Evolutionary conservation across 2,113 vertebrate species (phyloP).

Genomic region (Himantopus leucocephalus): DNA sequence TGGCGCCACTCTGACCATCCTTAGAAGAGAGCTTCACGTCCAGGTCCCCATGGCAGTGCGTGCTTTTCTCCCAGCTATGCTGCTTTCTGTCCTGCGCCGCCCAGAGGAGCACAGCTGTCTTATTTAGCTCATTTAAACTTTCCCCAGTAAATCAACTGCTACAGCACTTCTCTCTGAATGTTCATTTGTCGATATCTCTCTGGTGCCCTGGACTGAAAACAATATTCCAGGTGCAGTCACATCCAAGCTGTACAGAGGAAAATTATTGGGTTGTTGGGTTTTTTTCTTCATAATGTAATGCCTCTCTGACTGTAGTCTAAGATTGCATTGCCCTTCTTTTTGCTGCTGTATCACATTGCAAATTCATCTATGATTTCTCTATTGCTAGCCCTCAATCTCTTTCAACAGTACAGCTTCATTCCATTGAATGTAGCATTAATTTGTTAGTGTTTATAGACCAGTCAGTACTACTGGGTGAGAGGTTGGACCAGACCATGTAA

Average conservation of each 20-base stretch:
- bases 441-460: constrained; percentile 30
- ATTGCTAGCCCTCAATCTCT: background rate
- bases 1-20: background rate
- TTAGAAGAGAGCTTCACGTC: background rate
- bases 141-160: background rate
- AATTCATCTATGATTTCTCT: constrained; percentile 10
- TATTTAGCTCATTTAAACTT: constrained; percentile 10
- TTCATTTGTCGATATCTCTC: background rate
- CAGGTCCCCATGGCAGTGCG: rapidly evolving
- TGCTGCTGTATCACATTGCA: background rate
- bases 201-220: background rate
- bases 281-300: background rate
- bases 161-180: background rate
- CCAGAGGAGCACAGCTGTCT: background rate
- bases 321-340: background rate
- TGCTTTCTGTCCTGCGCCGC: background rate
- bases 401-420: background rate
- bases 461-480: background rate
- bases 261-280: background rate
- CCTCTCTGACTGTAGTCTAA: background rate
- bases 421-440: background rate
- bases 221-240: constrained; percentile 23
- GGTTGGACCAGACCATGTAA: background rate
- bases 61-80: background rate
- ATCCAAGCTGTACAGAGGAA: background rate